Conservation (phyloP, 2,113 vertebrate species). For the Chloroceryle aenea region DNA sequence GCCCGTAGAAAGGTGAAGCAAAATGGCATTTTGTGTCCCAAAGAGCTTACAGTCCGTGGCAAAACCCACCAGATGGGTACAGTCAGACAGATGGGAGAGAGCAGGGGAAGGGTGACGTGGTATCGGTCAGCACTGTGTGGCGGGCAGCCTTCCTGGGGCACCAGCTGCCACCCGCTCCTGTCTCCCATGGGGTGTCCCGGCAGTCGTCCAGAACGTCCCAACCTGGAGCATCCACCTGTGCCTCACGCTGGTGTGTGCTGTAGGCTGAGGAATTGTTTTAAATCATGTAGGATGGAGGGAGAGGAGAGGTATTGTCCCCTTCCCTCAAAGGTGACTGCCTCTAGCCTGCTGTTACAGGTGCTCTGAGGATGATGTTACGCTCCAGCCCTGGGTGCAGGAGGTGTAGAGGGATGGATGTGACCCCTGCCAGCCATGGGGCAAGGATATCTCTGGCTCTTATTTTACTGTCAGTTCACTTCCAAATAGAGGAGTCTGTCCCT, state of each 20-base stretch:
- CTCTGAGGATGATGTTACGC: accelerated
- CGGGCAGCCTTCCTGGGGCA: background rate
- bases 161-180: background rate
- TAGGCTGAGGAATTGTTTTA: background rate
- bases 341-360: accelerated
- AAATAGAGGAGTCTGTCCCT: background rate
- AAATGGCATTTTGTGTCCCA: background rate
- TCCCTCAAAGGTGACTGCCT: accelerated
- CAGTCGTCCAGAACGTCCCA: accelerated
- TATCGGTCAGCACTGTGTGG: background rate
- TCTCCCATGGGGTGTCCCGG: accelerated
- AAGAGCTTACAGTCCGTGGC: background rate
- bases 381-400: background rate
- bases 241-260: background rate
- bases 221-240: background rate
- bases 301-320: background rate
- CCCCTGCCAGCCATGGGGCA: background rate
- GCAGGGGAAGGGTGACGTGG: background rate
- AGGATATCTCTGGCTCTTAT: background rate
- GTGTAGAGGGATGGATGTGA: background rate
- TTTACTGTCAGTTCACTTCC: background rate
- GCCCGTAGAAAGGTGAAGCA: background rate
- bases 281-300: background rate
- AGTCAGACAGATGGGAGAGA: slow-evolving; percentile 6
- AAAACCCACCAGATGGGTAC: background rate